Evolutionary conservation across 2,888 invertebrate species (phyloP).

Genomic region (Tribolium freemani): DNA sequence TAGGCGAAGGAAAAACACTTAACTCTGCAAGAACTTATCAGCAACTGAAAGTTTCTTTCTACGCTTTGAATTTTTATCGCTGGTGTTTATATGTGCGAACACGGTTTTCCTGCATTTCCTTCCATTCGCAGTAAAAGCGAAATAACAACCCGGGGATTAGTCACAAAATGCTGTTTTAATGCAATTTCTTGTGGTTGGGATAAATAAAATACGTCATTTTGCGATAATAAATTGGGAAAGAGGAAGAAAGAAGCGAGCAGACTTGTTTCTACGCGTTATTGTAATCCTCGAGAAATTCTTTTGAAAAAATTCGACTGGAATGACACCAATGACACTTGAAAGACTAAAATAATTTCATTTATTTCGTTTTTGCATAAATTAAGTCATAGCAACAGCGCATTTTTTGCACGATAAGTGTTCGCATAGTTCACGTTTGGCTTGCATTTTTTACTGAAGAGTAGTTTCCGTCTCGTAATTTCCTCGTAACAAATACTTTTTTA

Average conservation of each 20-base stretch:
- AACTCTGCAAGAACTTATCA: conserved; percentile 30
- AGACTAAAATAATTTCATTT: too few relatives aligned
- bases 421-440: too few relatives aligned
- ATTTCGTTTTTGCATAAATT: too few relatives aligned
- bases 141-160: not conserved
- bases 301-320: too few relatives aligned
- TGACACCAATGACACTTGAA: too few relatives aligned
- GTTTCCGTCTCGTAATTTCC: too few relatives aligned
- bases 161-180: conserved; percentile 9
- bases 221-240: not conserved
- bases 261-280: too few relatives aligned
- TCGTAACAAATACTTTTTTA: too few relatives aligned
- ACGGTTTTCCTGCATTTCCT: conserved; percentile 12
- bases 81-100: conserved; percentile 13
- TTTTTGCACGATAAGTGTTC: too few relatives aligned
- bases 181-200: conserved; percentile 8
- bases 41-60: conserved; percentile 29
- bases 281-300: too few relatives aligned
- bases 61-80: conserved; percentile 10
- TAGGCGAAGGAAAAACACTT: not conserved
- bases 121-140: not conserved
- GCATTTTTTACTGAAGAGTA: too few relatives aligned
- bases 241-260: not conserved
- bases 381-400: too few relatives aligned
- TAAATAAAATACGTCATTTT: not conserved